Percentiles rank a stretch among this genome's conserved stretches.
Evolutionary conservation across 2,113 vertebrate species (phyloP).

Genomic region (Cromileptes altivelis): DNA sequence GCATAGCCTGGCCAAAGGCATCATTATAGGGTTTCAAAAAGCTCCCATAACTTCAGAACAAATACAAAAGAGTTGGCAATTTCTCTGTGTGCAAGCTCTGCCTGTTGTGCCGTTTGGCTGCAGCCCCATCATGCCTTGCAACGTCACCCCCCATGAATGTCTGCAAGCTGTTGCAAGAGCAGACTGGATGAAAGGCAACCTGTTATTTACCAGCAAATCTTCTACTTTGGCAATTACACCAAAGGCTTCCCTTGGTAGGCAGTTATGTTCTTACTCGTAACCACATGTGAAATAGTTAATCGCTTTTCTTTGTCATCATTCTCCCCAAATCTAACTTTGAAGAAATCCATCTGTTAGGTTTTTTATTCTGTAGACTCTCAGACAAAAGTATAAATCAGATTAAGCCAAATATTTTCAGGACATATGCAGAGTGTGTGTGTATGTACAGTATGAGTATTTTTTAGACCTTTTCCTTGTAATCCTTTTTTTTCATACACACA

Average conservation of each 20-base stretch:
- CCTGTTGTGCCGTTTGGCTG: slow-evolving; percentile 78
- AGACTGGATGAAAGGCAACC: slow-evolving; percentile 79
- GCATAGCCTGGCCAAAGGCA: slow-evolving; percentile 66
- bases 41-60: slow-evolving; percentile 74
- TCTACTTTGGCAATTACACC: slow-evolving; percentile 67
- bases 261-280: slow-evolving; percentile 53
- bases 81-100: slow-evolving; percentile 52
- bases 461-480: slow-evolving; percentile 31
- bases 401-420: slow-evolving; percentile 6
- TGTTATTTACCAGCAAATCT: slow-evolving; percentile 74
- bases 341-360: slow-evolving; percentile 43
- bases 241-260: slow-evolving; percentile 64
- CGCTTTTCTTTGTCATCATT: slow-evolving; percentile 53
- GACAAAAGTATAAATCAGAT: slow-evolving; percentile 27
- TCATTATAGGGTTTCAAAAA: slow-evolving; percentile 78
- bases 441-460: background rate
- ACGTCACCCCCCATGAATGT: slow-evolving; percentile 66
- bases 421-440: background rate
- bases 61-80: slow-evolving; percentile 72
- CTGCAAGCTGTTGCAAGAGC: slow-evolving; percentile 80
- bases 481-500: slow-evolving; percentile 27
- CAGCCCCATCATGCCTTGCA: slow-evolving; percentile 62
- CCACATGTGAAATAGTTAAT: slow-evolving; percentile 66
- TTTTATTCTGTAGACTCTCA: slow-evolving; percentile 2
- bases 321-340: slow-evolving; percentile 48